Evolutionary conservation across 2,797 vertebrate species (phyloP).

Genomic region (Anisognathus igniventris): DNA sequence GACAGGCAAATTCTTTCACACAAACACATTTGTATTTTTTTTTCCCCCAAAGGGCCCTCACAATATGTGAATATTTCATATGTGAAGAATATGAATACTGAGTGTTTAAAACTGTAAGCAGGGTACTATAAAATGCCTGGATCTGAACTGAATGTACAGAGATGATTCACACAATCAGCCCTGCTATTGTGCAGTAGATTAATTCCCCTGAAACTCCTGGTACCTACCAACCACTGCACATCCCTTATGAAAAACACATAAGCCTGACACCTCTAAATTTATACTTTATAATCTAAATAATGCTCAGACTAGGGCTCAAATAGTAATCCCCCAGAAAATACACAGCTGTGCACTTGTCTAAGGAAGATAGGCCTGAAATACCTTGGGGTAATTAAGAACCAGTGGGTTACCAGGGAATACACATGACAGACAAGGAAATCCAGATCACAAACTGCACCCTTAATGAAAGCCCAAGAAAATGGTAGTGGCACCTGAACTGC

Average conservation of each 20-base stretch:
- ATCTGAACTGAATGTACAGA: not conserved
- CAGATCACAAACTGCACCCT: not conserved
- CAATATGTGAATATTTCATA: not conserved
- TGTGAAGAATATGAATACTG: not conserved
- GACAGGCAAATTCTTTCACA: not conserved
- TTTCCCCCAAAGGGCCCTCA: not conserved
- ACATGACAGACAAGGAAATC: not conserved
- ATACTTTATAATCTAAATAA: slow-evolving; percentile 7
- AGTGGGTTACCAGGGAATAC: not conserved
- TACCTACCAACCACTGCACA: not conserved
- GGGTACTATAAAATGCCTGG: not conserved
- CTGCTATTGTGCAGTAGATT: not conserved
- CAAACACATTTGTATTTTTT: not conserved
- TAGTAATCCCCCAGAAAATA: not conserved
- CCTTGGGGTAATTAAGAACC: slow-evolving; percentile 16
- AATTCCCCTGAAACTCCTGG: not conserved
- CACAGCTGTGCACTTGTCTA: not conserved
- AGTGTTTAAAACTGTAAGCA: not conserved
- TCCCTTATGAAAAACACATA: slow-evolving; percentile 28
- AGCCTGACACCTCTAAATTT: not conserved
- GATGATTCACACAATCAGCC: not conserved
- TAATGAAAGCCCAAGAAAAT: not conserved
- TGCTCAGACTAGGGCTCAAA: not conserved
- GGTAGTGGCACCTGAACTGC: not conserved
- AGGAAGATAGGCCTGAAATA: not conserved